These are phyloP conservation scores for Galeopsomyia nigrocyanea DNA, from an alignment of 2,888 invertebrate species.

Conservation along the genomic window DNA sequence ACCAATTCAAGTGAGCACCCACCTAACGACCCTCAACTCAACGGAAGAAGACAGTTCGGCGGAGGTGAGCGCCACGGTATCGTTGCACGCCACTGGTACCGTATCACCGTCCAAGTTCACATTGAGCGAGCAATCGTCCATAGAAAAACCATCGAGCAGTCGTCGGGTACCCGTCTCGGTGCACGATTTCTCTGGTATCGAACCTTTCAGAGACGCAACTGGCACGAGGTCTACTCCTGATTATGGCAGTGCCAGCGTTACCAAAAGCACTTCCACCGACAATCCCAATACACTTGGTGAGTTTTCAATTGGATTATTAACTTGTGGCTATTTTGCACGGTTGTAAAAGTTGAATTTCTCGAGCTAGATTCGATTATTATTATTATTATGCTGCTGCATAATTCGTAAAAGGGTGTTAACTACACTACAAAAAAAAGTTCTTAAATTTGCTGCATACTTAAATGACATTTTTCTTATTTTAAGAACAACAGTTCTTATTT, in stretches of 20 bases:
- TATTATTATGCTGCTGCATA: no score
- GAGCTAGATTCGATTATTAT: no score
- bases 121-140: constrained; percentile 49
- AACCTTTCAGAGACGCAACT: constrained; percentile 19
- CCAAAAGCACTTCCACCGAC: constrained; percentile 70
- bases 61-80: constrained; percentile 54
- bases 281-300: constrained; percentile 62
- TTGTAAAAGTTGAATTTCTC: no score
- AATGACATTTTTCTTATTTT: no score
- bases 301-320: constrained; percentile 3
- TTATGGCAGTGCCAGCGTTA: constrained; percentile 58
- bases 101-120: constrained; percentile 47
- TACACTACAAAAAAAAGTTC: no score
- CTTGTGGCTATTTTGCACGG: no score
- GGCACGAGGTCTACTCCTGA: constrained; percentile 48
- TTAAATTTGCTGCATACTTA: no score
- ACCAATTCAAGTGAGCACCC: not conserved
- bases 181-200: constrained; percentile 51
- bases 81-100: constrained; percentile 48
- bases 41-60: constrained; percentile 61
- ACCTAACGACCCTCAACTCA: constrained; percentile 42
- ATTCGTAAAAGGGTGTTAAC: no score
- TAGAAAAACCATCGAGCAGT: constrained; percentile 41
- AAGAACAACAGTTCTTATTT: no score
- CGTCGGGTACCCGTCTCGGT: constrained; percentile 63